phyloP scores from a whole-genome alignment of 2,113 vertebrate genomes.

The Tautogolabrus adspersus region DNA sequence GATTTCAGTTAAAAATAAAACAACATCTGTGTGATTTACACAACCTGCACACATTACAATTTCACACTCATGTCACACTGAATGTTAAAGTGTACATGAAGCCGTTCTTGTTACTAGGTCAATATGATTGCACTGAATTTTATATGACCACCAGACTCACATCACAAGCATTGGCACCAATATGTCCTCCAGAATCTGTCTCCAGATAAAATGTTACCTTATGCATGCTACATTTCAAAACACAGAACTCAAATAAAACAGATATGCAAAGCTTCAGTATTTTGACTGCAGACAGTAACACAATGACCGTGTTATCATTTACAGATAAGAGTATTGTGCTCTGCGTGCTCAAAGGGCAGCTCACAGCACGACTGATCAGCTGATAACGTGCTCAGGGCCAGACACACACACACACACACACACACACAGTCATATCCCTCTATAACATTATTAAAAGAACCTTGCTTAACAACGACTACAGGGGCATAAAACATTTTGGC shows the following conservation, averaged over 20 bases:
- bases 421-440: slow-evolving; percentile 41
- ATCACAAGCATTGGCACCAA: slow-evolving; percentile 10
- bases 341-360: slow-evolving; percentile 68
- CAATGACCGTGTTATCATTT: slow-evolving; percentile 46
- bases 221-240: slow-evolving; percentile 2
- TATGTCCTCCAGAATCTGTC: slow-evolving; percentile 23
- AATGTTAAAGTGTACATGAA: neutral
- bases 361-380: slow-evolving; percentile 22
- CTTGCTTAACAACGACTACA: slow-evolving; percentile 17
- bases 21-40: neutral
- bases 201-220: slow-evolving; percentile 27
- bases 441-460: slow-evolving; percentile 30
- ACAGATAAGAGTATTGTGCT: slow-evolving; percentile 52
- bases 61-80: neutral
- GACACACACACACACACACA: slow-evolving; percentile 46
- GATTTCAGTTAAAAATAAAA: neutral
- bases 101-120: slow-evolving; percentile 21
- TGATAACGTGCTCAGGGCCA: slow-evolving; percentile 62
- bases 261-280: slow-evolving; percentile 33
- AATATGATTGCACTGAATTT: slow-evolving; percentile 18
- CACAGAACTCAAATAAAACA: neutral
- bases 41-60: neutral
- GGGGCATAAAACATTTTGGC: slow-evolving; percentile 19
- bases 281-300: slow-evolving; percentile 61
- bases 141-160: neutral